phyloP scores from a whole-genome alignment of 64 coral and sea anemone genomes.

The Acropora yongei region DNA sequence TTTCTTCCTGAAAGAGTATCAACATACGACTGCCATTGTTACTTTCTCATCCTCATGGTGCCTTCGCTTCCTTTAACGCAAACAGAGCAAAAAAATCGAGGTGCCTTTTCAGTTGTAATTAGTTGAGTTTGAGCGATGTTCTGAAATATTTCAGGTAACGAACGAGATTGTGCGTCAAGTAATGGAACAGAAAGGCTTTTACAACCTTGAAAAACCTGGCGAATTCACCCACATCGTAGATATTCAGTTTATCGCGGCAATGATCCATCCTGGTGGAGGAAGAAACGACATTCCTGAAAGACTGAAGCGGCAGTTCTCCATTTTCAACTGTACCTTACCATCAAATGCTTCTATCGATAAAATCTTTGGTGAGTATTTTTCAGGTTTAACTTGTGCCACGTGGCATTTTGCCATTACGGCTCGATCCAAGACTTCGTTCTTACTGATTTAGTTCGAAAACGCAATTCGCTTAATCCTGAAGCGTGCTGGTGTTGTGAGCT shows the following conservation, averaged over 20 bases:
- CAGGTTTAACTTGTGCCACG: too few relatives aligned
- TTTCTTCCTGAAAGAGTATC: too few relatives aligned
- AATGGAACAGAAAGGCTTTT: constrained; percentile 98
- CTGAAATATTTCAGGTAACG: constrained; percentile 69
- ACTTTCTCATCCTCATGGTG: too few relatives aligned
- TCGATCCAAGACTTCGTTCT: too few relatives aligned
- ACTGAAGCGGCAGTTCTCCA: constrained; percentile 92
- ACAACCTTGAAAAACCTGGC: constrained; percentile 98
- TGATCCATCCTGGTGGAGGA: constrained; percentile 99
- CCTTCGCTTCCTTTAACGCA: neutral
- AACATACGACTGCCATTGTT: too few relatives aligned
- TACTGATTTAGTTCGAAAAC: neutral
- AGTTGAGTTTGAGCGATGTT: neutral
- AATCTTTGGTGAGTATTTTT: constrained; percentile 85
- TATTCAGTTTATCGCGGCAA: constrained; percentile 95
- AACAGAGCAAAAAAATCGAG: neutral
- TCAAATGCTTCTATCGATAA: constrained; percentile 97
- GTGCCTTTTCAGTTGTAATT: neutral
- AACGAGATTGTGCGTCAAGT: constrained; percentile 99
- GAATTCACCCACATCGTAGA: constrained; percentile 99
- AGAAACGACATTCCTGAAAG: constrained; percentile 96
- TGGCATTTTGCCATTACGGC: too few relatives aligned
- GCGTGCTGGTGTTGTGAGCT: too few relatives aligned
- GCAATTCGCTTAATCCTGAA: neutral
- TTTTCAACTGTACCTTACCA: constrained; percentile 97